Evolutionary conservation across 2,797 vertebrate genomes (phyloP), one percentile per base, ranked within the genome.

Genomic region (Ctenopoma multispine): DNA sequence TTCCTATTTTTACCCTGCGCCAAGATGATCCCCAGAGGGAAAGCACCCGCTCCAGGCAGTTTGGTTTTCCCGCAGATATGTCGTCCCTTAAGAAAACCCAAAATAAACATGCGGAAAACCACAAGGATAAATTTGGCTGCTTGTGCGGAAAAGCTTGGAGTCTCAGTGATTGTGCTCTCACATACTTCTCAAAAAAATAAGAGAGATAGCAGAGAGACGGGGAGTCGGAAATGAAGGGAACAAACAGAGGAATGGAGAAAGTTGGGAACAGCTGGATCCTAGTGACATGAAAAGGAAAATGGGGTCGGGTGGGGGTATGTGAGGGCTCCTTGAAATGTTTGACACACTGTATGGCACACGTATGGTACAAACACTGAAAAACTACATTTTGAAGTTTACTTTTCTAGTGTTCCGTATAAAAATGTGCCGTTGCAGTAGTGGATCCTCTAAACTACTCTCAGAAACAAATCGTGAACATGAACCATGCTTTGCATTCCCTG

Each of bases 41-140:
- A 93, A 93, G 92, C 90, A 91, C 92, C 87, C 80, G 84, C 85
- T 88, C 72, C 61, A 68, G 91, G 84, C 82, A 80, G 79, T 89
- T 92, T 90, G 89, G 87, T 91, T 89, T 91, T 90, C 90, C 91
- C 82, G 87, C 89, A 92, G 92, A 93, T 91, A 92, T 90, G 91
- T 87, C 68, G 89, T 92, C 92, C 91, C 90, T 89, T 80, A 81
- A 91, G 91, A 89, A 86, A 92, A 92, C 87, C 87, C 82, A 88
- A 93, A 93, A 94, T 92, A 94, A 94, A 94, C 90, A 92, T 60
- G 82, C 61, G 75, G 89, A 88, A 94, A 92, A 92, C 91, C 92
- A 71, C 90, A 61, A 79, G 85, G 89, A 93, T 93, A 93, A 89
- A 93, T 94, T 86, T 92, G 92, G 89, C 89, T 82, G 79, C 85